Percentiles rank a stretch among this genome's conserved stretches.
These are phyloP conservation scores for Notothenia rossii DNA, from an alignment of 2,113 vertebrate genomes.

Conservation along the genomic window DNA sequence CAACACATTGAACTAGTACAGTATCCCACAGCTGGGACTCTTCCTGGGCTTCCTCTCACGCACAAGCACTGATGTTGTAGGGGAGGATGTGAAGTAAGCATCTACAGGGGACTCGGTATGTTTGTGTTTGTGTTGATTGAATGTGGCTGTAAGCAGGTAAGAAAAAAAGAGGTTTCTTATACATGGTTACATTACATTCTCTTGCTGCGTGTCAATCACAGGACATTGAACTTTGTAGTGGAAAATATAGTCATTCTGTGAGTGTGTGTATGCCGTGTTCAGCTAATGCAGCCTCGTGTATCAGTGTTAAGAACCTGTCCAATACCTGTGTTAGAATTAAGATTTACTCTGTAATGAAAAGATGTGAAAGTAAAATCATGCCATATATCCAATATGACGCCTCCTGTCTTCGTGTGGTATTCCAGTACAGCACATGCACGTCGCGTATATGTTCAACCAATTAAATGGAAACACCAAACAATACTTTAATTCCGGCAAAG, in stretches of 20 bases:
- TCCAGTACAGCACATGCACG: not conserved
- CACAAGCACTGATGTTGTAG: constrained; percentile 17
- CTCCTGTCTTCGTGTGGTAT: constrained; percentile 39
- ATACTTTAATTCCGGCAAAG: too few species aligned
- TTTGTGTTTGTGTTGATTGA: constrained; percentile 3
- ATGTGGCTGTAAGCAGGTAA: constrained; percentile 46
- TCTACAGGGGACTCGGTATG: constrained; percentile 50
- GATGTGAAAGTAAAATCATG: constrained; percentile 90
- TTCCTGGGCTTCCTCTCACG: constrained; percentile 22
- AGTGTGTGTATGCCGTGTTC: constrained; percentile 79
- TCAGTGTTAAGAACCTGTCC: constrained; percentile 85
- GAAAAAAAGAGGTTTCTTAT: constrained; percentile 71
- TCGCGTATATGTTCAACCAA: not conserved
- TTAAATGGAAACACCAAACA: not conserved
- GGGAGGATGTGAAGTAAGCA: constrained; percentile 47
- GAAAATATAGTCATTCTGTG: constrained; percentile 71
- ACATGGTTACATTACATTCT: constrained; percentile 71
- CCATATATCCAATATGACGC: constrained; percentile 76
- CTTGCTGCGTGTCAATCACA: constrained; percentile 60
- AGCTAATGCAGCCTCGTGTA: constrained; percentile 85
- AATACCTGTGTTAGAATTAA: constrained; percentile 86
- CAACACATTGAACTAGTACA: constrained; percentile 10
- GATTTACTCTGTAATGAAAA: constrained; percentile 87
- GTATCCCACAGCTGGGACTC: not conserved
- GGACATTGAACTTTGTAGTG: constrained; percentile 75